Evolutionary conservation across 2,888 invertebrate species (phyloP), one percentile per base, ranked within the genome.

Genomic region (Melanostoma mellinum): DNA sequence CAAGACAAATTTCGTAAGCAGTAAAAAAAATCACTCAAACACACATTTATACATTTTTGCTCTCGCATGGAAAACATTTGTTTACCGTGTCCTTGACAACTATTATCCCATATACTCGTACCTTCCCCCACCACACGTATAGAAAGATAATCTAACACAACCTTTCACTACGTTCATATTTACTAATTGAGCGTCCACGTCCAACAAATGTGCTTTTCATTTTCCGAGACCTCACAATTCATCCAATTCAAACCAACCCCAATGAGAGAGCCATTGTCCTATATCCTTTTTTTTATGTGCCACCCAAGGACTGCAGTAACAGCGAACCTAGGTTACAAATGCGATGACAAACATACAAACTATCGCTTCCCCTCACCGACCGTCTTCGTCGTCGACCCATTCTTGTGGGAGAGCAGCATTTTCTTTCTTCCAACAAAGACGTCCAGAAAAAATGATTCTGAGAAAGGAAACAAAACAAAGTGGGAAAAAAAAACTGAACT

Each of bases 391-490:
- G 42, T 20, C 9, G n/a, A 9, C 69, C 33, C 30, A 69, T 63
- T 44, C n/a, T 20, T 42, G 30, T n/a, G n/a, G 4, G 40, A 10
- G 30, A 35, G 42, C 40, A 71, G 9, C 60, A 8, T 40, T 42
- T n/a, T 35, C 6, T 33, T 6, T 44, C 10, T 36, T 9, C n/a
- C 55, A 50, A 65, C 67, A 36, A 71, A 46, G n/a, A 58, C 50
- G 42, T 40, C 6, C 20, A 50, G 40, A 44, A 46, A 53, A 61
- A 79, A 68, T 61, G 30, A 63, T 73, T 82, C 73, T 36, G 9
- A 55, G 73, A 72, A 77, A 77, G 67, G 68, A 77, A 76, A 68
- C 72, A 82, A 82, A 82, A 82, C 61, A 82, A 82, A 69, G 68
- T 53, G 48, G 46, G 30, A 8, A 65, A 56, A 36, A 46, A 48